Conservation (phyloP, 2,113 vertebrate genomes). For the Nyctereutes procyonoides region DNA sequence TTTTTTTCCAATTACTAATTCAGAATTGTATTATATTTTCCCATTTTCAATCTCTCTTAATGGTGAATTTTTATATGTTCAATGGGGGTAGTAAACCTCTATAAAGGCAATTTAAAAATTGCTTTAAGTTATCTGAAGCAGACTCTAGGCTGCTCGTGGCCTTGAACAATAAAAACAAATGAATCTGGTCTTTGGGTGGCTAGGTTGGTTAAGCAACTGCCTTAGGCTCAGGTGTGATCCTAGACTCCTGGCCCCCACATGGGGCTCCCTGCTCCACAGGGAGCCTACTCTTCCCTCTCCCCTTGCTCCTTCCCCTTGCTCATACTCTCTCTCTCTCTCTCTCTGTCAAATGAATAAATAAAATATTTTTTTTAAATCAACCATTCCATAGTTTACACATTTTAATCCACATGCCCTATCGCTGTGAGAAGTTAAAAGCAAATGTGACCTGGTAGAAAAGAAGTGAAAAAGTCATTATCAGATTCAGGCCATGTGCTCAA, state of each 20-base stretch:
- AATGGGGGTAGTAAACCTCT: background rate
- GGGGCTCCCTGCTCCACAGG: too few species aligned
- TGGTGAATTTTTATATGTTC: background rate
- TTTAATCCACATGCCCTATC: background rate
- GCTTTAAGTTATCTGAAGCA: background rate
- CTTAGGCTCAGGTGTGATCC: too few species aligned
- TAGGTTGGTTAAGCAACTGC: too few species aligned
- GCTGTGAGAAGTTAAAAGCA: background rate
- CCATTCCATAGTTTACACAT: background rate
- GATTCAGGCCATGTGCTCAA: background rate
- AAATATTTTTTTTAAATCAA: too few species aligned
- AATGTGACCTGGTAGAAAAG: background rate
- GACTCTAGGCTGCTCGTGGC: background rate
- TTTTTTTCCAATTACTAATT: constrained; percentile 43
- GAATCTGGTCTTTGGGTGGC: background rate
- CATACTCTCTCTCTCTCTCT: too few species aligned
- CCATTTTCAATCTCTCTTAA: background rate
- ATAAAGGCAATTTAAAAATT: background rate
- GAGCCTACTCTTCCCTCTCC: too few species aligned
- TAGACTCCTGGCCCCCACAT: too few species aligned
- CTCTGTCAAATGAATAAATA: too few species aligned
- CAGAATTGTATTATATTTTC: background rate
- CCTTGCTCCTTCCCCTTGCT: too few species aligned
- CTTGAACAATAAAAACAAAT: background rate
- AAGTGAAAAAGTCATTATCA: background rate